Evolutionary conservation across 2,888 invertebrate species (phyloP), one percentile per base, ranked within the genome.

Genomic region (Synanthedon tipuliformis): DNA sequence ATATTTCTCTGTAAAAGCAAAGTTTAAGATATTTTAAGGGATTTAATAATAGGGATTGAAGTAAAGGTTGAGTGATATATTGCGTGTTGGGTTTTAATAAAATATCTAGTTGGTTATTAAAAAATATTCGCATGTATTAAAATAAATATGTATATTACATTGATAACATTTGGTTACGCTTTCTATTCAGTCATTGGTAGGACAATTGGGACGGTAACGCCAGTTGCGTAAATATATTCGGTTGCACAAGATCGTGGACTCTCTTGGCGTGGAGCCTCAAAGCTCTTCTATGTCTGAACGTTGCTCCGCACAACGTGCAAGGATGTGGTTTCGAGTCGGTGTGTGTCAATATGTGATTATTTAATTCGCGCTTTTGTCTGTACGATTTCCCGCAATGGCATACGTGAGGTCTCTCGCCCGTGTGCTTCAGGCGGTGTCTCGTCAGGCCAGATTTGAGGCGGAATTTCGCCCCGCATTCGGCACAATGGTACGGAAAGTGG

Each of bases 381-480:
- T 91, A 92, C 15, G 79, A 71, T 50, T 87, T 78, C 2, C 88
- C 88, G 69, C 92, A 92, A 16, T 83, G 72, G 65, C 92, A 92
- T 0, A 75, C 82, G 72, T 90, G 89, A 7, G 91, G 90, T 57
- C 90, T 88, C 63, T 90, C 91, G 3, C 90, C 91, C 0, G 90
- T 89, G 66, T 92, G 92, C 52, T 88, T 85, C 1, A 89, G 87
- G 1, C 84, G 70, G 66, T 92, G 92, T 2, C 90, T 73, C 57
- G 85, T 65, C 23, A 92, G 73, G 1, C 89, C 88, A 2, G 90
- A 85, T 48, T 89, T 88, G 40, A 90, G 83, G 3, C 90, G 77
- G 69, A 92, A 92, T 52, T 87, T 84, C 52, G 90, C 90, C 27
- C 88, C 85, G 69, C 92, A 92, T 57, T 89, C 87, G 1, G 81